Evolutionary conservation across 2,797 vertebrate species (phyloP).

Genomic region (Limosa lapponica): DNA sequence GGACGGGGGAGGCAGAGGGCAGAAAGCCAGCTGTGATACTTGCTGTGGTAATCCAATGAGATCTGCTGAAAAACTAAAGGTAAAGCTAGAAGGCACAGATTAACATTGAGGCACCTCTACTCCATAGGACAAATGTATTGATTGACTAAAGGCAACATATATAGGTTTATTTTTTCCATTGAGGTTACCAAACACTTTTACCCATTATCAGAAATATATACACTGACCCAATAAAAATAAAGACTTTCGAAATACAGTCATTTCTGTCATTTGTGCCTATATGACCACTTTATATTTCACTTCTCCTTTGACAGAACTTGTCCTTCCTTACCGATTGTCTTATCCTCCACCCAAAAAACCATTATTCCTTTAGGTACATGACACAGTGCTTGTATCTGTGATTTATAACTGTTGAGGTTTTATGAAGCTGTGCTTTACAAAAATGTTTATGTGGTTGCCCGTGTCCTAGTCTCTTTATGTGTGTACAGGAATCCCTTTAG

Average conservation of each 20-base stretch:
- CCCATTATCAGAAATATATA: background rate
- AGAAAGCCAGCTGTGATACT: background rate
- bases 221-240: background rate
- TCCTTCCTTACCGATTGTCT: background rate
- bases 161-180: background rate
- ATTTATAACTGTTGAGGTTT: background rate
- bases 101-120: too few relatives aligned
- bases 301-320: background rate
- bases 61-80: background rate
- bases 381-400: background rate
- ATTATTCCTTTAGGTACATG: background rate
- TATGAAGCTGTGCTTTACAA: background rate
- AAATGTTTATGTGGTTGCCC: background rate
- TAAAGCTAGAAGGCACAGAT: background rate
- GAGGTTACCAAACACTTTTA: background rate
- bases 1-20: background rate
- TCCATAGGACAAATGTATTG: background rate
- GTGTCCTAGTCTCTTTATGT: fast-evolving
- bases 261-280: background rate
- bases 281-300: background rate
- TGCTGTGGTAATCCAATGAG: background rate
- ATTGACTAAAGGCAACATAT: background rate
- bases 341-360: background rate
- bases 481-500: background rate
- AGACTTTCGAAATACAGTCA: background rate